Base-by-base conservation (phyloP, 2,113 vertebrate species). In the Eurystomus gularis region DNA sequence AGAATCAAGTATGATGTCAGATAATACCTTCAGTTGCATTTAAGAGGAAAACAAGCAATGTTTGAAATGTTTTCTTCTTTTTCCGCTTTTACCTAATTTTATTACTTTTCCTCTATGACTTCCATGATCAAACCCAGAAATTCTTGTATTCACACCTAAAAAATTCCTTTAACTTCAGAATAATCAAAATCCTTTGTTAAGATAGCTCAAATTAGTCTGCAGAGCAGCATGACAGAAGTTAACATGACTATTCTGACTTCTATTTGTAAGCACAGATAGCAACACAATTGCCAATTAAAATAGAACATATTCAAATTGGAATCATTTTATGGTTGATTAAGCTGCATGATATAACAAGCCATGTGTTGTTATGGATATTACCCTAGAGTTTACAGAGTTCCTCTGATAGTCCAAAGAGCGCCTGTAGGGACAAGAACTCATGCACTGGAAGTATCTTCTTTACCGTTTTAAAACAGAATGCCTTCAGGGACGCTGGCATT, bases 141-240 rank as follows among this genome's bases (percentile, higher is more conserved):
- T 33, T 13, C 8, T 1, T 88, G 61, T 18, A 44, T 44, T 85
- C 54, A 49, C 16, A 73, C 15, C 13, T 57, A 49, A 95, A 60
- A 21, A 86, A 33, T 44, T 61, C 28, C 16, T 62, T 88, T 40
- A 51, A 35, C 20, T 81, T 88, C 42, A n/a, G 49, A 77, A 73
- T 80, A 80, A 82, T 62, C 13, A 81, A 87, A 62, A 51, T 66
- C 35, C 17, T 86, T 69, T 92, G 42, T 73, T 78, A 85, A 81
- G 14, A 42, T 42, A 80, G 31, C 23, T 76, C 17, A 87, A 79
- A 86, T 82, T 78, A 93, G 60, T 60, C 55, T 62, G 8, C 51
- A 90, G 68, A 89, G 64, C 62, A 82, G 69, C 90, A 93, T 90
- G 94, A 20, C 86, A 97, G 90, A 96, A 97, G 95, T 96, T 95